A percentile compares a stretch with the other conserved stretches of the same genome.
Conservation (phyloP, 2,888 invertebrate species). For the Parasteatoda lunata region DNA sequence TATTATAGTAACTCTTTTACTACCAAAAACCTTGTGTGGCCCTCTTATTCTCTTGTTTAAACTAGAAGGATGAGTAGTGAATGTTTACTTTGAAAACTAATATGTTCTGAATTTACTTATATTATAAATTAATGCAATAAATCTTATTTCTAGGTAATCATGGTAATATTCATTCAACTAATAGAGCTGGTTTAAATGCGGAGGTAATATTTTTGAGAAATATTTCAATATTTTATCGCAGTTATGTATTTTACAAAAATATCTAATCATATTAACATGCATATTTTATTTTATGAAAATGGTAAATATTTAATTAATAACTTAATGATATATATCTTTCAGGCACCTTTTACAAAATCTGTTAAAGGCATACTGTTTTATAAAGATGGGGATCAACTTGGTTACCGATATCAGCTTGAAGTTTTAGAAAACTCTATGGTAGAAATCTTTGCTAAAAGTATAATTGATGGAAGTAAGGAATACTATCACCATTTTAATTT, state of each 20-base stretch:
- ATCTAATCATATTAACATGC: not conserved
- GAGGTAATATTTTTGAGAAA: not conserved
- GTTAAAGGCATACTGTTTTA: conserved; percentile 31
- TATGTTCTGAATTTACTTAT: too few species aligned
- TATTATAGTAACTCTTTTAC: too few species aligned
- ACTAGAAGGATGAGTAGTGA: too few species aligned
- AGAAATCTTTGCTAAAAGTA: conserved; percentile 23
- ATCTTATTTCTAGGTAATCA: not conserved
- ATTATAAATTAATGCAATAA: too few species aligned
- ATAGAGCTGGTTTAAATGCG: not conserved
- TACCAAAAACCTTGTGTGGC: too few species aligned
- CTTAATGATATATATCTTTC: conserved; percentile 1
- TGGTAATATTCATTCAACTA: not conserved
- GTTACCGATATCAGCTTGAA: conserved; percentile 31
- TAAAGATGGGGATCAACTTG: conserved; percentile 18
- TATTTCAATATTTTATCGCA: not conserved
- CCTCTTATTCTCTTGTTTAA: too few species aligned
- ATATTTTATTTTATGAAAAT: too few species aligned
- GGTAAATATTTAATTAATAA: too few species aligned
- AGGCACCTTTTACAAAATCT: conserved; percentile 19
- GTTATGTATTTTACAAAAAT: not conserved
- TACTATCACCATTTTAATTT: not conserved
- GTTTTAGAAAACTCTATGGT: conserved; percentile 24
- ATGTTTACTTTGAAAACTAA: too few species aligned
- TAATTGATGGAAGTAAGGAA: conserved; percentile 16